Base-by-base conservation (phyloP, 2,797 vertebrate genomes). In the Channallabes apus region DNA sequence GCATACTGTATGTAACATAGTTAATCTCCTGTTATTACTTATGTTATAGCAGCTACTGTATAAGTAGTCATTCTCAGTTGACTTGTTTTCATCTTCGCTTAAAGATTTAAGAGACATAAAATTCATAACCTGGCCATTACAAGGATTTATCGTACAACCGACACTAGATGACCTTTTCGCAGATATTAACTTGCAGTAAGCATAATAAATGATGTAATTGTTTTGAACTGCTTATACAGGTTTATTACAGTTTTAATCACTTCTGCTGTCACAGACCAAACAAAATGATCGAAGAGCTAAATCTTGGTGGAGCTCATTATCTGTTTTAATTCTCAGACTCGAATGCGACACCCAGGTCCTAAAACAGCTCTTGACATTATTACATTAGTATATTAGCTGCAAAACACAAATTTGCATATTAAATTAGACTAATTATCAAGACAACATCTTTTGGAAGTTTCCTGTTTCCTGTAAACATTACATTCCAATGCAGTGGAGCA, bases 181-280 rank as follows among this genome's bases (percentile, higher is more conserved):
- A 51, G 15, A 46, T 9, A 18, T 29, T 27, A 27, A 46, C 7
- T 29, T 51, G 29, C 41, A 41, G 35, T n/a, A 35, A 51, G 54
- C 79, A 41, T 27, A 73, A 75, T 32, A 32, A 51, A 18, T 65
- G n/a, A 65, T 80, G 38, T 20, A 62, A 80, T 27, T 27, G 76
- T 41, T 62, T 51, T 61, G 32, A 61, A 78, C 61, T 64, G 11
- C 38, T 54, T n/a, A 64, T 27, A 18, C 22, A 41, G 41, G 41
- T 80, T 64, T 27, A 80, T 64, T 62, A 62, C 22, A 62, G 35
- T 79, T 79, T 61, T 61, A 61, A 78, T 79, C 41, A 79, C 22
- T 27, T n/a, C 41, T 41, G 41, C n/a, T 62, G 6, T 14, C 32
- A 41, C 56, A 79, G 22, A 62, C 58, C 38, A 41, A 61, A 78